Conservation (phyloP, 2,797 vertebrate genomes). For the Brachyrhaphis roseni region DNA sequence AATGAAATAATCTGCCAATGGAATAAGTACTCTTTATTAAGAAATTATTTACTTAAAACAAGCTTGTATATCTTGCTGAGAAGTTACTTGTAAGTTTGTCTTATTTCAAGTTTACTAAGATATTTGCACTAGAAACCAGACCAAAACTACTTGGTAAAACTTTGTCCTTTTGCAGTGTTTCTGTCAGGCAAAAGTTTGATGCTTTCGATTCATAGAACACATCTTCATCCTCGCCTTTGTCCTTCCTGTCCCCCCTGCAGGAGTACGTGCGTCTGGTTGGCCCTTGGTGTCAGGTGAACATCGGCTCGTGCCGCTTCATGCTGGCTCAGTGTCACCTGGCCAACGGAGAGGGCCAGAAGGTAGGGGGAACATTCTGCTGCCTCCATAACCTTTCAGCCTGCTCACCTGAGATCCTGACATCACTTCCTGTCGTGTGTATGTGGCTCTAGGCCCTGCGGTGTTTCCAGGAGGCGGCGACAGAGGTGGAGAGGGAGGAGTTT, state of each 20-base stretch:
- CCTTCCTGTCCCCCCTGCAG: conserved; percentile 62
- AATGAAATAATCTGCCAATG: too few species aligned
- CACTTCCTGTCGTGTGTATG: conserved; percentile 7
- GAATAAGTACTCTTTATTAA: too few species aligned
- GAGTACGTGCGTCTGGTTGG: conserved; percentile 90
- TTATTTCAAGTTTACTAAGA: too few species aligned
- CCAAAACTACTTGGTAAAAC: too few species aligned
- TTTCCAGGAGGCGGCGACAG: conserved; percentile 89
- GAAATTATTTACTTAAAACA: too few species aligned
- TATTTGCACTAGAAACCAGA: too few species aligned
- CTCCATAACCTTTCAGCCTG: neutral
- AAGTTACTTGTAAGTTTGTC: too few species aligned
- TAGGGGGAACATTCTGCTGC: conserved; percentile 52
- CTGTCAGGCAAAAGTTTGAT: neutral
- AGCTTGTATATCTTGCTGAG: too few species aligned
- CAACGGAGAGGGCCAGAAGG: conserved; percentile 93
- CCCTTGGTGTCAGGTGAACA: conserved; percentile 93
- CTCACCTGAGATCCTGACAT: neutral
- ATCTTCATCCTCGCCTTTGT: neutral
- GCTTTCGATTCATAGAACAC: too few species aligned
- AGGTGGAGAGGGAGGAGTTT: conserved; percentile 95
- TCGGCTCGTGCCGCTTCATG: conserved; percentile 93
- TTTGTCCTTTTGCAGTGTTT: neutral
- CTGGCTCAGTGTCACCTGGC: conserved; percentile 93
- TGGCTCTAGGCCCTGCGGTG: conserved; percentile 87